Conservation (phyloP, 2,888 invertebrate species). For the Drosophila ustulata region DNA sequence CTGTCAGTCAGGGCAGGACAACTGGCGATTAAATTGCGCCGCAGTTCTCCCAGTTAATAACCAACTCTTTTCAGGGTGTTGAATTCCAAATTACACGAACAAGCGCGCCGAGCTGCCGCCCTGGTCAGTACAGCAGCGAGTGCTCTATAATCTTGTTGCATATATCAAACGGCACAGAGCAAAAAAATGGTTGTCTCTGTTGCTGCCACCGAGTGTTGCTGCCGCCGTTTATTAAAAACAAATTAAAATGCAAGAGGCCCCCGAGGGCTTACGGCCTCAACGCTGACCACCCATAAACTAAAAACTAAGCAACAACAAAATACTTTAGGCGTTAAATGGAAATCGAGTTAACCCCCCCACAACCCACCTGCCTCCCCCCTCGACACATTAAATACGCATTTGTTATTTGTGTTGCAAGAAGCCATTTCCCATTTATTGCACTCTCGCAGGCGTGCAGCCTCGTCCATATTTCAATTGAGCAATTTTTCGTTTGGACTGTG, state of each 20-base stretch:
- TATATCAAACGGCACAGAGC: constrained; percentile 58
- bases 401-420: constrained; percentile 74
- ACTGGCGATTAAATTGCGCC: constrained; percentile 45
- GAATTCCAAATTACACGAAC: constrained; percentile 74
- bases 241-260: constrained; percentile 71
- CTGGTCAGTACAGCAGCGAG: constrained; percentile 23
- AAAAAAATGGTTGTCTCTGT: constrained; percentile 39
- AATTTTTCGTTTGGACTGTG: constrained; percentile 36
- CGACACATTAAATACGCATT: constrained; percentile 82
- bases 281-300: constrained; percentile 77
- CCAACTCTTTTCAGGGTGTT: constrained; percentile 65
- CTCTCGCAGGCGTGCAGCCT: constrained; percentile 55
- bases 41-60: constrained; percentile 57
- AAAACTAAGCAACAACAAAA: constrained; percentile 33
- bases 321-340: constrained; percentile 73
- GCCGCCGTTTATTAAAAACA: constrained; percentile 74
- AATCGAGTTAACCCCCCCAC: constrained; percentile 55
- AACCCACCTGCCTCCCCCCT: constrained; percentile 32
- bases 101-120: constrained; percentile 57
- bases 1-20: constrained; percentile 34
- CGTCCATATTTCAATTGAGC: constrained; percentile 64
- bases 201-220: constrained; percentile 14
- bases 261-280: constrained; percentile 73
- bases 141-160: constrained; percentile 71
- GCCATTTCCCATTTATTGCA: constrained; percentile 41